phyloP scores from a whole-genome alignment of 2,888 invertebrate species.

The Plebejus argus region DNA sequence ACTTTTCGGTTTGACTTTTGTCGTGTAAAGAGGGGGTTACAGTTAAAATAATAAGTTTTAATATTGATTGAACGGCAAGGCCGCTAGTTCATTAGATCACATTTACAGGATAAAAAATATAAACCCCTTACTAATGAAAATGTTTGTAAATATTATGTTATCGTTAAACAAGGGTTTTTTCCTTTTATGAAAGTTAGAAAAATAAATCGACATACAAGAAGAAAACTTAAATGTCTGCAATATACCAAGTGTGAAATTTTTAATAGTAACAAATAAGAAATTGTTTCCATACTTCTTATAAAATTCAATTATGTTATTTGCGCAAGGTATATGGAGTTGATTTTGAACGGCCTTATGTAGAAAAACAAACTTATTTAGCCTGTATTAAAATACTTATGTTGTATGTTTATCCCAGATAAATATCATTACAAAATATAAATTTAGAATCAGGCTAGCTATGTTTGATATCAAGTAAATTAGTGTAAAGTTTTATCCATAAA shows the following conservation, averaged over 20 bases:
- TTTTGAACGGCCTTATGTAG: neutral
- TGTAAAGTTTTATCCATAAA: neutral
- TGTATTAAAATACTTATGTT: neutral
- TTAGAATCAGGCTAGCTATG: neutral
- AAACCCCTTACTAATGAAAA: too few species aligned
- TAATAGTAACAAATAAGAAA: too few species aligned
- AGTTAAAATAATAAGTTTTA: neutral
- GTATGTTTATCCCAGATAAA: neutral
- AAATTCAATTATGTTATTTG: neutral
- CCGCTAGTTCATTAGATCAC: too few species aligned
- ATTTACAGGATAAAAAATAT: too few species aligned
- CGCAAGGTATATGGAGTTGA: neutral
- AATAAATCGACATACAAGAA: too few species aligned
- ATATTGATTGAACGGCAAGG: too few species aligned
- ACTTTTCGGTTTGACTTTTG: neutral
- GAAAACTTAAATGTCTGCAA: too few species aligned
- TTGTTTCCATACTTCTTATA: neutral
- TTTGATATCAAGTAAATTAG: neutral
- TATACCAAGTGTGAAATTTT: too few species aligned
- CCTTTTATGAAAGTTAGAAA: too few species aligned
- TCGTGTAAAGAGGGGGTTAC: neutral
- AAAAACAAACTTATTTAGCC: conserved; percentile 1
- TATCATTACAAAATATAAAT: neutral
- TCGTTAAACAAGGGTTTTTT: too few species aligned
- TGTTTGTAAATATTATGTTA: too few species aligned